Conservation (phyloP, 2,888 invertebrate species). For the Odiellus spinosus region DNA sequence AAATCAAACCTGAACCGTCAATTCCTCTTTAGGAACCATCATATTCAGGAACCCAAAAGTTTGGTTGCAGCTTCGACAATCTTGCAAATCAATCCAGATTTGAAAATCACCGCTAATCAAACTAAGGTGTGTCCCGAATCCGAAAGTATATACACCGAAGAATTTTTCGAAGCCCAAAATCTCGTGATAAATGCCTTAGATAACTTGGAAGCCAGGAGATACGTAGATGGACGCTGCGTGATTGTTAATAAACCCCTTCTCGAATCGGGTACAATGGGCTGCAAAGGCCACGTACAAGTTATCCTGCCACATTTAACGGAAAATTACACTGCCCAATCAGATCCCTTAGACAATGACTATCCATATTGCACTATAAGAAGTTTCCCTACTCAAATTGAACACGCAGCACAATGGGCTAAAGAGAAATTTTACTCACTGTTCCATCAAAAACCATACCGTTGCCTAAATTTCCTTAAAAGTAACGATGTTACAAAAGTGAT, state of each 20-base stretch:
- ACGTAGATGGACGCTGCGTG: conserved; percentile 32
- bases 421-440: conserved; percentile 34
- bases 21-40: conserved; percentile 30
- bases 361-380: conserved; percentile 34
- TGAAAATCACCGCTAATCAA: conserved; percentile 30
- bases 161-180: conserved; percentile 27
- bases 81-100: conserved; percentile 27
- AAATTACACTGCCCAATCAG: conserved; percentile 28
- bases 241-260: conserved; percentile 28
- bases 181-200: conserved; percentile 31
- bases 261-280: conserved; percentile 33
- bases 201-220: conserved; percentile 31
- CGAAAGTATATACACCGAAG: conserved; percentile 26
- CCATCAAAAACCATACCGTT: not conserved
- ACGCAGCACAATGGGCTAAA: conserved; percentile 34
- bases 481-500: not conserved
- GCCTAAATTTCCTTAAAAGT: not conserved
- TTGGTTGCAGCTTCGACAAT: conserved; percentile 27
- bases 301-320: conserved; percentile 33
- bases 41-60: conserved; percentile 31
- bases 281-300: conserved; percentile 27
- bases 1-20: conserved; percentile 33
- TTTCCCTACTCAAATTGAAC: conserved; percentile 33
- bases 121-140: conserved; percentile 28
- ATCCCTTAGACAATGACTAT: conserved; percentile 29